A percentile compares a stretch with the other conserved stretches of the same genome.
Evolutionary conservation across 2,113 vertebrate species (phyloP).

Genomic region (Gracilinanus agilis): DNA sequence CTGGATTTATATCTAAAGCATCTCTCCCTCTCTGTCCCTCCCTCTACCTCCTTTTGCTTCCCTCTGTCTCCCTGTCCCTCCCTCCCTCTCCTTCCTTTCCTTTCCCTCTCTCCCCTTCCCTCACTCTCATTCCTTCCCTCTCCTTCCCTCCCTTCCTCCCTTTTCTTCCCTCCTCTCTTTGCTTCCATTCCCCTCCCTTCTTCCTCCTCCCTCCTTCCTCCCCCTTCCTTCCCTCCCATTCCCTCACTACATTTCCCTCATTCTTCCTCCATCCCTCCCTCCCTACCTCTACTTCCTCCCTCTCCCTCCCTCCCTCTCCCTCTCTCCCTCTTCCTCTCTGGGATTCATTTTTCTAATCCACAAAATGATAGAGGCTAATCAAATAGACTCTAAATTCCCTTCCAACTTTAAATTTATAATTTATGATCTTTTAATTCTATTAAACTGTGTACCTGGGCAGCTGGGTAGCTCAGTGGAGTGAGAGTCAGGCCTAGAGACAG

Average conservation of each 20-base stretch:
- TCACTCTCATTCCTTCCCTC: no score
- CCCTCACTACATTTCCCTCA: slow-evolving; percentile 71
- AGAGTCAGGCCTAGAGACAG: no score
- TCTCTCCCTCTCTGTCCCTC: no score
- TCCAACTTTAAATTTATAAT: not conserved
- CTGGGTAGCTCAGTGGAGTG: no score
- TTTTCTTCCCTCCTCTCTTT: slow-evolving; percentile 38
- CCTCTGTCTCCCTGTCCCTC: not conserved
- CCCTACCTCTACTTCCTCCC: not conserved
- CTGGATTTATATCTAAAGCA: not conserved
- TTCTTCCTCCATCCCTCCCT: slow-evolving; percentile 62
- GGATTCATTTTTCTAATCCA: not conserved
- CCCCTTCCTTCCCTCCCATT: slow-evolving; percentile 65
- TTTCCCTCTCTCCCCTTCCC: no score
- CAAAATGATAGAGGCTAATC: not conserved
- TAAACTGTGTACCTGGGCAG: no score
- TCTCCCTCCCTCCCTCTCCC: no score
- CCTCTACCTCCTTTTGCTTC: no score
- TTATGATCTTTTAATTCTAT: not conserved
- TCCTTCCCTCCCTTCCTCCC: not conserved
- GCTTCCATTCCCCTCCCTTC: slow-evolving; percentile 73
- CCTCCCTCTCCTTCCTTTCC: not conserved
- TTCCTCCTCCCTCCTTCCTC: slow-evolving; percentile 55
- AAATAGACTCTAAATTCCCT: not conserved
- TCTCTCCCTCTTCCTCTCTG: not conserved